These are phyloP conservation scores for Eudorcas thomsonii DNA, from an alignment of 2,113 vertebrate species.

Conservation along the genomic window DNA sequence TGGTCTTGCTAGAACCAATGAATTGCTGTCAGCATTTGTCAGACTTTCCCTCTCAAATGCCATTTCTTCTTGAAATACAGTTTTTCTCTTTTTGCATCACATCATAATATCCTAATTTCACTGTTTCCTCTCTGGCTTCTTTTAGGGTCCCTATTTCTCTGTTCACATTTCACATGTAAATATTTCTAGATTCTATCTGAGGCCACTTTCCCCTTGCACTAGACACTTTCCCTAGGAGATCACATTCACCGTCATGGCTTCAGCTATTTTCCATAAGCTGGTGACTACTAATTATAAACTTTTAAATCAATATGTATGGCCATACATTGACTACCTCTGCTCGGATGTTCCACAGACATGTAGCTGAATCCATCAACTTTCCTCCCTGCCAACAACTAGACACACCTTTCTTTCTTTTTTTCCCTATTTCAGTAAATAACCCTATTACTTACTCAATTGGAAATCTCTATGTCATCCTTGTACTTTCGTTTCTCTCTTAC, in stretches of 20 bases:
- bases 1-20: background rate
- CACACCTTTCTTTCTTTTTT: background rate
- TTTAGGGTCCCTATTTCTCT: background rate
- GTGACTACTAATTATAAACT: background rate
- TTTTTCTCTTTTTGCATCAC: background rate
- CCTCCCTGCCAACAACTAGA: background rate
- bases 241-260: background rate
- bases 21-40: background rate
- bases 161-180: background rate
- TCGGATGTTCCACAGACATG: no score
- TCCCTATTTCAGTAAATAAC: background rate
- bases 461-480: background rate
- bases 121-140: background rate
- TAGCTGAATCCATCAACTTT: background rate
- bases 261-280: background rate
- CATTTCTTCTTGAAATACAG: background rate
- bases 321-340: background rate
- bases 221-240: background rate
- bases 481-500: background rate
- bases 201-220: background rate
- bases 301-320: background rate
- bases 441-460: background rate
- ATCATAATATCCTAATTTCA: background rate
- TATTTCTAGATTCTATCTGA: background rate
- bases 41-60: background rate